Evolutionary conservation across 2,113 vertebrate genomes (phyloP).

Genomic region (Lophochroa leadbeateri): DNA sequence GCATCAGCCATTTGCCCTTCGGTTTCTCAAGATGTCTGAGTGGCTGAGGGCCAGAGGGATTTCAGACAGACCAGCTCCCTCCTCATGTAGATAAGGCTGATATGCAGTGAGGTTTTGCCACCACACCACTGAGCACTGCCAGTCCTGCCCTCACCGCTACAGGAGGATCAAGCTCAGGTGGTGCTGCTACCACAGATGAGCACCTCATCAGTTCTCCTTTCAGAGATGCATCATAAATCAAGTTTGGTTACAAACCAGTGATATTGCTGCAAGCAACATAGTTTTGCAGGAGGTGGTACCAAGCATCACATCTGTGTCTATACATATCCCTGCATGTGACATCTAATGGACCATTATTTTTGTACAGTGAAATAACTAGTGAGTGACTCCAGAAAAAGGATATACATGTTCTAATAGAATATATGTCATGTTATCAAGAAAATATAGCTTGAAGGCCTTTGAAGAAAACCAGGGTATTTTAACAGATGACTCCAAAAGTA

Average conservation of each 20-base stretch:
- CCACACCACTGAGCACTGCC: not conserved
- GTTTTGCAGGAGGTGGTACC: not conserved
- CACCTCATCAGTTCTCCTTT: not conserved
- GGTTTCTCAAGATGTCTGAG: not conserved
- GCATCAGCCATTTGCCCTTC: not conserved
- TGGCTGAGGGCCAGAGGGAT: not conserved
- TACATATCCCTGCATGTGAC: not conserved
- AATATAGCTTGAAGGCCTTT: not conserved
- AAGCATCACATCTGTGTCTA: not conserved
- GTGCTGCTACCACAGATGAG: not conserved
- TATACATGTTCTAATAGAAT: not conserved
- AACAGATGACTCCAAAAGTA: not conserved
- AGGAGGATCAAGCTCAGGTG: not conserved
- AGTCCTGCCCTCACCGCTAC: not conserved
- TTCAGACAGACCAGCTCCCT: not conserved
- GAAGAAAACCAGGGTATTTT: not conserved
- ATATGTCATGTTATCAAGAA: not conserved
- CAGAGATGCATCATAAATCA: not conserved
- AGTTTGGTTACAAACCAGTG: not conserved
- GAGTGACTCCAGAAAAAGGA: not conserved
- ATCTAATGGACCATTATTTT: not conserved
- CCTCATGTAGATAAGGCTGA: not conserved
- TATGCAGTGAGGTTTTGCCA: rapidly evolving
- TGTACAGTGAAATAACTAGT: not conserved
- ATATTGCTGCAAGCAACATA: not conserved